Evolutionary conservation across 1,140 invertebrate species (phyloP).

Genomic region (Cotesia vestalis): DNA sequence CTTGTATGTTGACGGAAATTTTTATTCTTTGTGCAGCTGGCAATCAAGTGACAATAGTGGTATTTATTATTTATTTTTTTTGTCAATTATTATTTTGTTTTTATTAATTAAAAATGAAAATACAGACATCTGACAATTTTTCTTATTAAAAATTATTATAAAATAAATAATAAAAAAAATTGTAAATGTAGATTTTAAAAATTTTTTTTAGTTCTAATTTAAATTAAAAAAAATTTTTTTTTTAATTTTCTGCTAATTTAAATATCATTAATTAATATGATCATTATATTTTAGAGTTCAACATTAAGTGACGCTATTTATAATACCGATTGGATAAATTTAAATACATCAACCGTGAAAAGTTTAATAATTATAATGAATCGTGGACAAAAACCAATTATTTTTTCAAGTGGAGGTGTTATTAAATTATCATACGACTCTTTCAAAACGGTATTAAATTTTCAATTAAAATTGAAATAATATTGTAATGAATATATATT

Average conservation of each 20-base stretch:
- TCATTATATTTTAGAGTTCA: conserved; percentile 10
- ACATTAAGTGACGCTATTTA: conserved; percentile 30
- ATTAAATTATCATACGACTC: conserved; percentile 30
- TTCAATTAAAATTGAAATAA: not conserved
- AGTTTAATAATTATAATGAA: conserved; percentile 33
- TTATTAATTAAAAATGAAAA: too few relatives aligned
- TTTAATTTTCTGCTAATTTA: too few relatives aligned
- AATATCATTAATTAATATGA: too few relatives aligned
- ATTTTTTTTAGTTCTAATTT: too few relatives aligned
- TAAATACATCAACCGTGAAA: conserved; percentile 25
- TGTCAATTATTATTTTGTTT: not conserved
- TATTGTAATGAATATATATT: not conserved
- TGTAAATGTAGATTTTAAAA: too few relatives aligned
- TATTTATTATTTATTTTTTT: conserved; percentile 21
- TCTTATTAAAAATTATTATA: too few relatives aligned
- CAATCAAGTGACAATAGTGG: conserved; percentile 30
- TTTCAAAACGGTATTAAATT: conserved; percentile 31
- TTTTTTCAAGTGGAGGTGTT: conserved; percentile 24
- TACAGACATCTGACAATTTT: too few relatives aligned
- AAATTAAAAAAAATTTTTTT: too few relatives aligned
- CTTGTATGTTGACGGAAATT: conserved; percentile 33
- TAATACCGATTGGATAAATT: conserved; percentile 28
- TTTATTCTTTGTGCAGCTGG: conserved; percentile 34
- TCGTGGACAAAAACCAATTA: conserved; percentile 23
- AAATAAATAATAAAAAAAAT: too few relatives aligned